phyloP scores from a whole-genome alignment of 2,113 vertebrate genomes.

The Apteryx mantelli region DNA sequence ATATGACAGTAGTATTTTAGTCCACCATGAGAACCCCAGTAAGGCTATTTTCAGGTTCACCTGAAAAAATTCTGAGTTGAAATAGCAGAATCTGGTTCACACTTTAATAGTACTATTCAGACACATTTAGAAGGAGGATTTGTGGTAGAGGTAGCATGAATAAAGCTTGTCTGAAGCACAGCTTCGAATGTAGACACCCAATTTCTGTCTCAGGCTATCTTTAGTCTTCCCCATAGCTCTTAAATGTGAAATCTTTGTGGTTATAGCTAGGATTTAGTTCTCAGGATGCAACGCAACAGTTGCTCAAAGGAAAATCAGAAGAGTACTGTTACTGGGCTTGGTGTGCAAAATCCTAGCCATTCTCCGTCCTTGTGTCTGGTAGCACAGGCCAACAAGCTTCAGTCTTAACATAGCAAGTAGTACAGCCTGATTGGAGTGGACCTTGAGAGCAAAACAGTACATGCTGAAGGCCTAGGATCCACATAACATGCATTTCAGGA shows the following conservation, averaged over 20 bases:
- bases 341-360: neutral
- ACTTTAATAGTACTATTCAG: neutral
- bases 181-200: neutral
- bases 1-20: neutral
- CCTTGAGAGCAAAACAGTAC: neutral
- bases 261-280: neutral
- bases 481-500: neutral
- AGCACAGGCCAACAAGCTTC: neutral
- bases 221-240: neutral
- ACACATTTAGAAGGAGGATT: neutral
- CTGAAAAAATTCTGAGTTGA: neutral
- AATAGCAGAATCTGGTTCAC: neutral
- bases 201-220: neutral
- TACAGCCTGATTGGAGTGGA: neutral
- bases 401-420: neutral
- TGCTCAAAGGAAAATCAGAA: neutral
- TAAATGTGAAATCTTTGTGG: neutral
- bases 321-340: neutral
- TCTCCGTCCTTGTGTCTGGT: neutral
- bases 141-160: fast-evolving
- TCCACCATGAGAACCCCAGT: neutral
- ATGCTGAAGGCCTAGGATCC: neutral
- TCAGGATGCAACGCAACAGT: neutral
- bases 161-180: neutral
- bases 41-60: neutral